phyloP scores from a whole-genome alignment of 2,888 invertebrate species.

The Tupiocoris notatus region DNA sequence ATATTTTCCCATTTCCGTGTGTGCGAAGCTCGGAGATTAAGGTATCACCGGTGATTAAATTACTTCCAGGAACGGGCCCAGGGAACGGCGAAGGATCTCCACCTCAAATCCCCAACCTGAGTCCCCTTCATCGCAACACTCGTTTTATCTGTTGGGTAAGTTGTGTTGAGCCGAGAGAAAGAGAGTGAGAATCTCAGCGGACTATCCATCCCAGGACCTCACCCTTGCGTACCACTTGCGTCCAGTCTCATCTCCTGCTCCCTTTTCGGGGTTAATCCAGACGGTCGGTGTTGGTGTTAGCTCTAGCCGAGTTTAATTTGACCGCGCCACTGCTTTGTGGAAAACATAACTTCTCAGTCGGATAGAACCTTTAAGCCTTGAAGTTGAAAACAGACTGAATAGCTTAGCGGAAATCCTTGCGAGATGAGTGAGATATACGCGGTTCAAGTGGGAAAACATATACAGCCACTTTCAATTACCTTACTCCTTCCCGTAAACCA shows the following conservation, averaged over 20 bases:
- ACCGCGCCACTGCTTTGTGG: background rate
- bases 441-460: no score
- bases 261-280: background rate
- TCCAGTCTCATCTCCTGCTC: background rate
- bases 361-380: background rate
- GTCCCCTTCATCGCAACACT: background rate
- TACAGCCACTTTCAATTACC: no score
- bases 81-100: no score
- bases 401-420: background rate
- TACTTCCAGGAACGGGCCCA: background rate
- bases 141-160: background rate
- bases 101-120: background rate
- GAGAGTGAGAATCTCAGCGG: background rate
- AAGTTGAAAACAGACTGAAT: background rate
- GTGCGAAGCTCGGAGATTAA: background rate
- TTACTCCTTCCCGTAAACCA: no score
- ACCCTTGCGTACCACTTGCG: background rate
- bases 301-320: background rate
- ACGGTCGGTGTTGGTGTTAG: background rate
- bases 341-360: background rate
- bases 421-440: background rate
- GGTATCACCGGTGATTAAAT: constrained; percentile 12
- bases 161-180: background rate
- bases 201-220: background rate
- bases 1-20: constrained; percentile 11